Base-by-base conservation (phyloP, 2,113 vertebrate species). In the Hyla sarda region DNA sequence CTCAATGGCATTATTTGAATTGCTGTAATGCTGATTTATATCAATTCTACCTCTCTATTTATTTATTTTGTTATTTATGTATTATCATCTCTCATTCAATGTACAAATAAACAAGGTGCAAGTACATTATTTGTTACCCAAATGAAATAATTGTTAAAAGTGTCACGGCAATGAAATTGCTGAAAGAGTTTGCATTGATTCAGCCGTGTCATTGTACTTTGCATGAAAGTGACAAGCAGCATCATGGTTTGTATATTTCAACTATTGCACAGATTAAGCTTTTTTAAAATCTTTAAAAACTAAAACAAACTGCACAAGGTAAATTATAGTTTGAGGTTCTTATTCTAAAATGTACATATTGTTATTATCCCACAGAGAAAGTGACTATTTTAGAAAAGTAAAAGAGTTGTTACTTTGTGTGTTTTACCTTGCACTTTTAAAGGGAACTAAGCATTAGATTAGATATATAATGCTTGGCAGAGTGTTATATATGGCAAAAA, bases 181-280 rank as follows among this genome's bases (percentile, higher is more conserved):
- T 82, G 60, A 25, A 37, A 25, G 37, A 82, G 45, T 82, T 67
- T 67, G 79, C 56, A 82, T 82, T 67, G 34, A 82, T 82, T 28
- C 62, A 28, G 79, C 21, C 11, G 30, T 67, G 62, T 48, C 56
- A 82, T 45, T 30, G 16, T 19, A 5, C 47, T 82, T 82, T 65
- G 79, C 58, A 82, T 82, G 58, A 65, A 65, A 65, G 32, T 50
- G 79, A 82, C 79, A 67, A 82, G 34, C 62, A 30, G 41, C 2
- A 23, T 71, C 67, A 71, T 3, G 19, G 34, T 21, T 37, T 41
- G 34, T 37, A 37, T 23, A 41, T 71, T 37, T 30, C 17, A 34
- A 30, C 62, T 65, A 65, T 9, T 19, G 0, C 30, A 8, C 30
- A 19, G 65, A 69, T 34, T 19, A 34, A 69, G 30, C 14, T 69